A percentile compares a stretch with the other conserved stretches of the same genome.
Conservation (phyloP, 2,797 vertebrate genomes). For the Galago senegalensis region DNA sequence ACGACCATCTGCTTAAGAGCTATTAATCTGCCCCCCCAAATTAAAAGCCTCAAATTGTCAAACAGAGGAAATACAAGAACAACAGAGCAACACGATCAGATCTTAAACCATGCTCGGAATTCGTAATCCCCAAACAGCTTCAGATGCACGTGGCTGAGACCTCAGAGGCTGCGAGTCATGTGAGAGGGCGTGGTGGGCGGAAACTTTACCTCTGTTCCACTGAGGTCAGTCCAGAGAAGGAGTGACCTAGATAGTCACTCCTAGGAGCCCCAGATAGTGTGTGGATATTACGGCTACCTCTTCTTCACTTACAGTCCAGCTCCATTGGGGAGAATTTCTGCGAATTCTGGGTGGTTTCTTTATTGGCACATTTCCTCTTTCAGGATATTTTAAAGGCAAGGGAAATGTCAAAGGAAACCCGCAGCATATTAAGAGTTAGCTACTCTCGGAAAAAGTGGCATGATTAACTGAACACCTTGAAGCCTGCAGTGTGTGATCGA, state of each 20-base stretch:
- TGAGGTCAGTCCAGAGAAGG: background rate
- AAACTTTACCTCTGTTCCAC: background rate
- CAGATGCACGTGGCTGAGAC: background rate
- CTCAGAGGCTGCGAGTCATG: conserved; percentile 13
- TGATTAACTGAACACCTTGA: conserved; percentile 62
- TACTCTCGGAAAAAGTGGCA: conserved; percentile 46
- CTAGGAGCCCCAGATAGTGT: background rate
- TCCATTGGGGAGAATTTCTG: background rate
- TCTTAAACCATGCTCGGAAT: conserved; percentile 19
- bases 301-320: background rate
- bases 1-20: conserved; percentile 72
- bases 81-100: conserved; percentile 53
- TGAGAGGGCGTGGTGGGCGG: background rate
- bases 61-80: conserved; percentile 49
- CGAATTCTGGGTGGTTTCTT: conserved; percentile 44
- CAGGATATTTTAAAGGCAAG: conserved; percentile 44
- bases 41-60: conserved; percentile 63
- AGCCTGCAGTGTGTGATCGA: conserved; percentile 56
- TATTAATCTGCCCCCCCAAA: conserved; percentile 24
- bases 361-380: conserved; percentile 36
- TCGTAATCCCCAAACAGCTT: conserved; percentile 20
- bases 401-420: conserved; percentile 27
- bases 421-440: conserved; percentile 38
- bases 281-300: background rate
- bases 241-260: too few species aligned